Evolutionary conservation across 2,888 invertebrate genomes (phyloP), one percentile per base, ranked within the genome.

Genomic region (Emmelina monodactyla): DNA sequence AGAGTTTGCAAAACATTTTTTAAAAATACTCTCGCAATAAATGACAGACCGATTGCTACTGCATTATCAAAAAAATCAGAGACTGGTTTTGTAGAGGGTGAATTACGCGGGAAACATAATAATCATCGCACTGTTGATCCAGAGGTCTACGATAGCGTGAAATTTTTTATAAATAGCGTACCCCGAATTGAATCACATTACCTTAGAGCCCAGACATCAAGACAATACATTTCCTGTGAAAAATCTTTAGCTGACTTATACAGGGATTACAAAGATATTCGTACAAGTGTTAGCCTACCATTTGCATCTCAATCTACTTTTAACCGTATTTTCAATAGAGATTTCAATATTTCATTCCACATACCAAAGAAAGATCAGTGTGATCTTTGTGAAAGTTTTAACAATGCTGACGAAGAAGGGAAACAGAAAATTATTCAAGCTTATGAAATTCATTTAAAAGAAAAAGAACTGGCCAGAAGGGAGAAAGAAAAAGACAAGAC

Each of bases 1-100:
- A 29, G 39, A 16, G 37, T 40, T 9, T 40, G 37, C 15, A 37
- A 40, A 30, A 31, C 28, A 22, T 40, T 40, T 38, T 38, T 40
- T 32, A 4, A 3, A 33, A 34, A 35, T 36, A 40, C 36, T 33
- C 34, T 38, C n/a, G 38, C 22, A 2, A 38, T 40, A 32, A 34
- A 14, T 12, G 25, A 39, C 29, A 29, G 29, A 25, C 14, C 25
- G 2, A 14, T 22, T 15, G 15, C 3, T 13, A 25, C 13, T 6
- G 13, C 22, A 22, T 33, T 14, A 14, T 13, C 22, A 22, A 19
- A 28, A 28, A 33, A 9, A 39, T 34, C 11, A 15, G 32, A 29
- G 1, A n/a, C 3, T 31, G 40, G 37, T 22, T 30, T 38, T 34
- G 28, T 40, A 15, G 16, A 25, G 11, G 12, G 14, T 4, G 40